phyloP scores from a whole-genome alignment of 2,888 invertebrate species.

The Phanerotoma sp. region DNA sequence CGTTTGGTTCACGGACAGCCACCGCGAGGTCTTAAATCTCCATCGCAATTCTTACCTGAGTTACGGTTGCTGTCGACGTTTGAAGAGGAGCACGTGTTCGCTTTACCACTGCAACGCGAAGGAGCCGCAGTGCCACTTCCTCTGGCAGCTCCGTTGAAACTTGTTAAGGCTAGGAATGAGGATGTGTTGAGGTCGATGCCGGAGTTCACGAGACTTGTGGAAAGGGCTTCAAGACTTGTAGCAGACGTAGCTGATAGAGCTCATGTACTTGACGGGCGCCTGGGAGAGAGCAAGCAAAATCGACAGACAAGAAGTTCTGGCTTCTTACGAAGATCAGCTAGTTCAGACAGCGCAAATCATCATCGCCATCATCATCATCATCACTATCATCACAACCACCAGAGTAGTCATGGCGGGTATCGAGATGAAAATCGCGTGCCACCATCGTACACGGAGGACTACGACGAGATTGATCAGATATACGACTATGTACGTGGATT shows the following conservation, averaged over 20 bases:
- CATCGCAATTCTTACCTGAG: conserved; percentile 82
- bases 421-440: conserved; percentile 65
- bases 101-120: conserved; percentile 77
- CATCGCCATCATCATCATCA: conserved; percentile 56
- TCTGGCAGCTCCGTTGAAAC: conserved; percentile 80
- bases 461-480: conserved; percentile 95
- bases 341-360: conserved; percentile 67
- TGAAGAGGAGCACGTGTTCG: conserved; percentile 85
- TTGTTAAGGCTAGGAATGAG: conserved; percentile 80
- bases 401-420: conserved; percentile 51
- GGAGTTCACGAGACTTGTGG: conserved; percentile 76
- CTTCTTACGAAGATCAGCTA: conserved; percentile 71
- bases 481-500: conserved; percentile 94
- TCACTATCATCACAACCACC: conserved; percentile 60
- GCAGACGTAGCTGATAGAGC: conserved; percentile 78
- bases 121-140: conserved; percentile 80
- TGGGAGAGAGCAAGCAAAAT: conserved; percentile 64
- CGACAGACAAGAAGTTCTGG: conserved; percentile 48
- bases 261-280: conserved; percentile 78
- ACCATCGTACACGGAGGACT: conserved; percentile 71
- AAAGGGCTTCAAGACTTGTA: conserved; percentile 73
- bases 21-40: conserved; percentile 80
- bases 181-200: conserved; percentile 68
- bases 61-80: conserved; percentile 79
- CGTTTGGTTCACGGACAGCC: conserved; percentile 88